Conservation (phyloP, 2,113 vertebrate species). For the Microtus oregoni region DNA sequence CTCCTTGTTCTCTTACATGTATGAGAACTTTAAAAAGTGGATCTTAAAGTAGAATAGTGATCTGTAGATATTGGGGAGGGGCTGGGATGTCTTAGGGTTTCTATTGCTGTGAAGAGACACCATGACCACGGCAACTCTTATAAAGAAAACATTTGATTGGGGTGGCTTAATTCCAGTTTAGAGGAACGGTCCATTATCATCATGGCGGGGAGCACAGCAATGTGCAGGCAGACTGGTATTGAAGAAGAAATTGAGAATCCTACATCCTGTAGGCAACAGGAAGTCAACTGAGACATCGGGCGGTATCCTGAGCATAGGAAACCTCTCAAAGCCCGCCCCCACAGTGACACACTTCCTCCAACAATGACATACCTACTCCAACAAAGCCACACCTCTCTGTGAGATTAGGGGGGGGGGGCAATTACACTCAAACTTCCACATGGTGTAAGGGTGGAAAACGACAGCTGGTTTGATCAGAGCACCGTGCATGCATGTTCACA, state of each 20-base stretch:
- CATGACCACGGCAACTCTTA: background rate
- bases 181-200: background rate
- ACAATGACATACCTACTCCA: background rate
- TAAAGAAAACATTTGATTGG: background rate
- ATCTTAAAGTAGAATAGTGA: background rate
- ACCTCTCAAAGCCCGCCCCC: background rate
- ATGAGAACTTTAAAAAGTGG: background rate
- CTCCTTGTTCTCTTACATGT: background rate
- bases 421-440: background rate
- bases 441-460: background rate
- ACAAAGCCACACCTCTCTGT: background rate
- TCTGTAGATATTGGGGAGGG: background rate
- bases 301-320: background rate
- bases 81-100: background rate
- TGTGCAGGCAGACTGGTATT: background rate
- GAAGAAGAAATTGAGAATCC: background rate
- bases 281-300: background rate
- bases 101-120: background rate
- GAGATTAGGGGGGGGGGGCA: background rate
- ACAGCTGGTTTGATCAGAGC: background rate
- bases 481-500: background rate
- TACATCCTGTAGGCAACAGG: background rate
- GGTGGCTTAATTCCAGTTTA: background rate
- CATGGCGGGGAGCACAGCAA: background rate
- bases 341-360: background rate